Conservation (phyloP, 1,140 invertebrate genomes). For the Aporrectodea caliginosa region DNA sequence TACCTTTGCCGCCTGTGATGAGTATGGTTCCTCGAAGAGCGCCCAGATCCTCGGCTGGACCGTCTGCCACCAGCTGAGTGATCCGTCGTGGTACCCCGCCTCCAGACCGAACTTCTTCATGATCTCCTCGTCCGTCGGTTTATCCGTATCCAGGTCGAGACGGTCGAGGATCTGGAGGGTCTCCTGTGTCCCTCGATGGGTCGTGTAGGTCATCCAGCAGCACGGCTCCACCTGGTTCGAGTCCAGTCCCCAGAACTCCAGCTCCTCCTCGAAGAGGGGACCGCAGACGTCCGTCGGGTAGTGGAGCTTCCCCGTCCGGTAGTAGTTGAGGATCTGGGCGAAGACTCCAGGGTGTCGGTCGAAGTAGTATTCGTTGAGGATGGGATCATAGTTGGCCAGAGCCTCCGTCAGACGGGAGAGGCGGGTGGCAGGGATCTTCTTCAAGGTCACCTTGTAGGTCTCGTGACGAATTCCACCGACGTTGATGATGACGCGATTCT, state of each 20-base stretch:
- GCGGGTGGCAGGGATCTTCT: slow-evolving; percentile 90
- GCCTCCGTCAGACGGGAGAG: slow-evolving; percentile 83
- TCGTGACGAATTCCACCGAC: slow-evolving; percentile 96
- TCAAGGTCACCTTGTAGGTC: slow-evolving; percentile 85
- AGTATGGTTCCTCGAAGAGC: slow-evolving; percentile 60
- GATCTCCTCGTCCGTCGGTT: slow-evolving; percentile 11
- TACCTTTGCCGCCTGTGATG: slow-evolving; percentile 41
- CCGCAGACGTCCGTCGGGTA: slow-evolving; percentile 97
- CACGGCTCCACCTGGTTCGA: slow-evolving; percentile 81
- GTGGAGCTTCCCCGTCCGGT: slow-evolving; percentile 92
- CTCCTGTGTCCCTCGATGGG: slow-evolving; percentile 83
- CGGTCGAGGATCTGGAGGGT: slow-evolving; percentile 28
- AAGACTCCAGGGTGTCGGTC: slow-evolving; percentile 97
- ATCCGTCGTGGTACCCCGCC: not conserved
- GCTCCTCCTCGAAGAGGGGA: slow-evolving; percentile 89
- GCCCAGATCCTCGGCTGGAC: slow-evolving; percentile 37
- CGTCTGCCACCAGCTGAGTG: not conserved
- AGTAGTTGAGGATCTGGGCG: slow-evolving; percentile 77
- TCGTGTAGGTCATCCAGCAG: slow-evolving; percentile 92
- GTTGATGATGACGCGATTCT: slow-evolving; percentile 90
- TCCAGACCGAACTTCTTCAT: slow-evolving; percentile 22
- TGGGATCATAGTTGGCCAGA: slow-evolving; percentile 89
- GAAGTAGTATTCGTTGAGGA: slow-evolving; percentile 98
- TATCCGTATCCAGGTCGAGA: slow-evolving; percentile 22
- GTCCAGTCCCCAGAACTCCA: slow-evolving; percentile 47